A percentile compares a stretch with the other conserved stretches of the same genome.
phyloP scores from a whole-genome alignment of 2,888 invertebrate species.

The Deladenus siricidicola region DNA sequence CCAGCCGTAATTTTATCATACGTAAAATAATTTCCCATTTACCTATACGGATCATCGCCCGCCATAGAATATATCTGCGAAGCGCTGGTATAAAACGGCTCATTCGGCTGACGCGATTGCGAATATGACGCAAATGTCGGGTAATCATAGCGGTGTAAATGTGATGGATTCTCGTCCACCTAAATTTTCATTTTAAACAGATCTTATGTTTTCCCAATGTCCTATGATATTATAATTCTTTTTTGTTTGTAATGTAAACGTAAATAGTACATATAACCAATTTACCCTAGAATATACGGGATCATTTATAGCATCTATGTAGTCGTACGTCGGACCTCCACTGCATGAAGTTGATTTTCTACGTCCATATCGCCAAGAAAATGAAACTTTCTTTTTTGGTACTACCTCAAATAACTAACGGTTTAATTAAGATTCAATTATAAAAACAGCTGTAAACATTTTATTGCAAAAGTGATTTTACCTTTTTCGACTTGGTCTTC shows the following conservation, averaged over 20 bases:
- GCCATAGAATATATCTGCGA: slow-evolving; percentile 44
- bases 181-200: no score
- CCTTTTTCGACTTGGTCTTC: no score
- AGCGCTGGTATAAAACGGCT: slow-evolving; percentile 43
- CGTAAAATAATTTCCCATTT: background rate
- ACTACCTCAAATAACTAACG: no score
- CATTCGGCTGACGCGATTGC: slow-evolving; percentile 13
- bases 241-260: no score
- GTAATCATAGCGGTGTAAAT: slow-evolving; percentile 2
- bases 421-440: no score
- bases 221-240: no score
- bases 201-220: no score
- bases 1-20: background rate
- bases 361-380: background rate
- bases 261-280: no score
- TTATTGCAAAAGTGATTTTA: no score
- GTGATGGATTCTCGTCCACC: slow-evolving; percentile 3
- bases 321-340: slow-evolving; percentile 39
- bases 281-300: slow-evolving; percentile 46
- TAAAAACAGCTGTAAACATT: no score
- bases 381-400: slow-evolving; percentile 1
- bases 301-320: slow-evolving; percentile 44
- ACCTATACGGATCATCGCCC: slow-evolving; percentile 49
- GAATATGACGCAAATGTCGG: background rate
- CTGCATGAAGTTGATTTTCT: background rate